These are phyloP conservation scores for Zaprionus africanus DNA, from an alignment of 1,140 invertebrate genomes.

Conservation along the genomic window DNA sequence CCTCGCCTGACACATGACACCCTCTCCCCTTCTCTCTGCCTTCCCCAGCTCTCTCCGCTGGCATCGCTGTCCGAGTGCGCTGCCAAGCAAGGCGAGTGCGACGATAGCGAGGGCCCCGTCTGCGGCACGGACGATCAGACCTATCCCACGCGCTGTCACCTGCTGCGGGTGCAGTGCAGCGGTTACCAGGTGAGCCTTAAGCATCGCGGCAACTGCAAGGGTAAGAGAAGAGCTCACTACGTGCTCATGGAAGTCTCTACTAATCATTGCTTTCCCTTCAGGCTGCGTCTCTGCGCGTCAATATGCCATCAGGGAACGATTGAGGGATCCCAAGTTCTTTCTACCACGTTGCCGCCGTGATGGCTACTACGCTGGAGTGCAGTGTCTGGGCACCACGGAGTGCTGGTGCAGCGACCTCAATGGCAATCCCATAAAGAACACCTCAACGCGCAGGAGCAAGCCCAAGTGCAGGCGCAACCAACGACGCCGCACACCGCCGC, in stretches of 20 bases:
- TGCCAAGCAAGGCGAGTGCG: conserved; percentile 80
- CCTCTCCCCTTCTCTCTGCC: not conserved
- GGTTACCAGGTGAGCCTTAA: conserved; percentile 88
- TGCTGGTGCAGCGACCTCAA: conserved; percentile 92
- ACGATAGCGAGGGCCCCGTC: conserved; percentile 86
- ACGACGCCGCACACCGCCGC: conserved; percentile 78
- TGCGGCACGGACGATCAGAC: conserved; percentile 93
- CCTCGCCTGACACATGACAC: conserved; percentile 45
- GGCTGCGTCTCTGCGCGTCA: conserved; percentile 74
- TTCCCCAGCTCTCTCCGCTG: conserved; percentile 43
- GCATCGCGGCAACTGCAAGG: conserved; percentile 89
- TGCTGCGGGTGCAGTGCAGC: conserved; percentile 90
- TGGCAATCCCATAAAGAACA: conserved; percentile 91
- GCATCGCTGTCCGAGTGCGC: conserved; percentile 79
- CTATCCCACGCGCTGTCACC: conserved; percentile 91
- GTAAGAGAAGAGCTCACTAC: conserved; percentile 79
- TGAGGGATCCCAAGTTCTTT: conserved; percentile 85
- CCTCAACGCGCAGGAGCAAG: conserved; percentile 87
- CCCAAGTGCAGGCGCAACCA: conserved; percentile 88
- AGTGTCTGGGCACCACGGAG: conserved; percentile 91
- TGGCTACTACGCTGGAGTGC: conserved; percentile 92
- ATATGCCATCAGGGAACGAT: conserved; percentile 70
- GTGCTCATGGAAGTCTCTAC: not conserved
- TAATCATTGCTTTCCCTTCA: not conserved
- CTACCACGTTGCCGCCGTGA: conserved; percentile 91